Evolutionary conservation across 2,113 vertebrate species (phyloP).

Genomic region (Prolemur simus): DNA sequence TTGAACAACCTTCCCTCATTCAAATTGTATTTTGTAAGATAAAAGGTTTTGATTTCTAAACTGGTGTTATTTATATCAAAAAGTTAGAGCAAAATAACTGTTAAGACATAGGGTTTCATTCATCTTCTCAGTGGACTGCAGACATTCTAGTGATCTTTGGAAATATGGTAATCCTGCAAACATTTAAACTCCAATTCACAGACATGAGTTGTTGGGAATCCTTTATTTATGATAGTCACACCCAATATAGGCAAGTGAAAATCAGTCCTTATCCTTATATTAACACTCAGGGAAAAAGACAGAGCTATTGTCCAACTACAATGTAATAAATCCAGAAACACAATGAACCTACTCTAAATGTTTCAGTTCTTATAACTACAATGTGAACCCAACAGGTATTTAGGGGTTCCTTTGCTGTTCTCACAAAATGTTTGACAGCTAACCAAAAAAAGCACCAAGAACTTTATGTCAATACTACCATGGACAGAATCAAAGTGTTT

Average conservation of each 20-base stretch:
- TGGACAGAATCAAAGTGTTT: not conserved
- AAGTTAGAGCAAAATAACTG: not conserved
- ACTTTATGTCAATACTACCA: not conserved
- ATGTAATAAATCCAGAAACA: not conserved
- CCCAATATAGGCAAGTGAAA: not conserved
- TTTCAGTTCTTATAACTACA: not conserved
- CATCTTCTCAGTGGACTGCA: slow-evolving; percentile 32
- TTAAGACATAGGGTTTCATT: slow-evolving; percentile 42
- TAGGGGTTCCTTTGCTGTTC: not conserved
- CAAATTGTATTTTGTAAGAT: slow-evolving; percentile 33
- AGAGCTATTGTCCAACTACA: not conserved
- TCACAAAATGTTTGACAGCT: not conserved
- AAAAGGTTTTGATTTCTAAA: slow-evolving; percentile 63
- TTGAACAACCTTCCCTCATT: slow-evolving; percentile 38
- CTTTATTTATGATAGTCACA: slow-evolving; percentile 10
- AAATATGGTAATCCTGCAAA: not conserved
- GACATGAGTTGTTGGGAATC: slow-evolving; percentile 10
- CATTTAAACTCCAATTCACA: slow-evolving; percentile 18
- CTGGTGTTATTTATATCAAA: slow-evolving; percentile 25
- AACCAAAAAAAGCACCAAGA: not conserved
- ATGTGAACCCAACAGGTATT: not conserved
- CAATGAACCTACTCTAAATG: not conserved
- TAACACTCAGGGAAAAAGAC: not conserved
- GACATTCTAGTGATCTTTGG: slow-evolving; percentile 25
- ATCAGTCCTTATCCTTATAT: not conserved